Evolutionary conservation across 2,888 invertebrate genomes (phyloP), one percentile per base, ranked within the genome.

Genomic region (Actias luna): DNA sequence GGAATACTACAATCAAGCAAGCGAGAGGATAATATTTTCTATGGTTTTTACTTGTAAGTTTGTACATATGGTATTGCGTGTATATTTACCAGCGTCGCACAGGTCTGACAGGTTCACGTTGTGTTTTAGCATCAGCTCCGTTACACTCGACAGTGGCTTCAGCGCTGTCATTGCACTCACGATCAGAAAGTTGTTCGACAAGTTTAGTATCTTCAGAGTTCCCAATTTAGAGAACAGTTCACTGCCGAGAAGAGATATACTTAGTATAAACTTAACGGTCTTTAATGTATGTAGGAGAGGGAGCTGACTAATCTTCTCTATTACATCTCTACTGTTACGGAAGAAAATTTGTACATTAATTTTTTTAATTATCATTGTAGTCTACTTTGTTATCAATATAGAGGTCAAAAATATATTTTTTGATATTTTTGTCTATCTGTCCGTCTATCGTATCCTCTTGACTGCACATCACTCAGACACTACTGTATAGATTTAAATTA

Each of bases 31-130:
- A n/a, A 42, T 5, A 36, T 4, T 4, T 42, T 5, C 8, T 42
- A 42, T 18, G 18, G 8, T 8, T 7, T n/a, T 42, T 8, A 2
- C 2, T n/a, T 4, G n/a, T n/a, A 39, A n/a, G 46, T 7, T 22
- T 22, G 14, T 52, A 55, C 55, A 1, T 7, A 29, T 55, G 2
- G 4, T 29, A 14, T 29, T 77, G 65, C 7, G 33, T 27, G 2
- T 1, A 25, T 16, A 2, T 10, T 22, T 14, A 10, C 31, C 61
- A 35, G 60, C 69, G 61, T 70, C 7, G 69, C 82, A 80, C 27
- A 78, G 70, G 68, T 77, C 73, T n/a, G 65, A 63, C 25, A 82
- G 67, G 3, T 31, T 27, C 59, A 55, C 18, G 71, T 82, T 82
- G 65, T 18, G 0, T 18, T 50, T 58, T 35, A 82, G 77, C 29